These are phyloP conservation scores for Apantesis nais DNA, from an alignment of 2,888 invertebrate species.

Conservation along the genomic window DNA sequence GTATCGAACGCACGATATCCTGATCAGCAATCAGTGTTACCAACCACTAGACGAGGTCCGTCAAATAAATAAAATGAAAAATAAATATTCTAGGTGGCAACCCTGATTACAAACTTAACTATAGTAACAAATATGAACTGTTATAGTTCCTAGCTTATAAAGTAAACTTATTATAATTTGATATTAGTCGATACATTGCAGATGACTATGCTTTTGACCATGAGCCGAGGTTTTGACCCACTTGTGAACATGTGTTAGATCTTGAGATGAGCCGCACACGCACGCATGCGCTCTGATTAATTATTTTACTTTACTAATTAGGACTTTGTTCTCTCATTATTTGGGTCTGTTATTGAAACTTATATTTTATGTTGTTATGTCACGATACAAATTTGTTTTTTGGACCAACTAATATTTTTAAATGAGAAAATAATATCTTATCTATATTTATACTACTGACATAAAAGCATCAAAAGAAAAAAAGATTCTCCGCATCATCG, in stretches of 20 bases:
- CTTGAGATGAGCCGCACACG: constrained; percentile 12
- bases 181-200: constrained; percentile 29
- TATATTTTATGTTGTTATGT: not conserved
- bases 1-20: too few species aligned
- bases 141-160: constrained; percentile 6
- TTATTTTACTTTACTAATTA: not conserved
- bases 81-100: too few species aligned
- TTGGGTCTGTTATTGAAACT: not conserved
- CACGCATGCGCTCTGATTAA: constrained; percentile 12
- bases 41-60: too few species aligned
- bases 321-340: not conserved
- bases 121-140: not conserved
- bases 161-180: constrained; percentile 9
- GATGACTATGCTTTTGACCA: constrained; percentile 34
- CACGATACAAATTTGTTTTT: too few species aligned
- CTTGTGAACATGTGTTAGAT: constrained; percentile 41
- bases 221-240: constrained; percentile 43
- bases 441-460: too few species aligned
- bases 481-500: too few species aligned
- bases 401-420: too few species aligned
- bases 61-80: too few species aligned
- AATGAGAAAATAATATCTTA: too few species aligned
- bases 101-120: not conserved
- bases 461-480: too few species aligned
- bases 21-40: too few species aligned